Evolutionary conservation across 1,140 invertebrate species (phyloP).

Genomic region (Akabosia matsudoensis): DNA sequence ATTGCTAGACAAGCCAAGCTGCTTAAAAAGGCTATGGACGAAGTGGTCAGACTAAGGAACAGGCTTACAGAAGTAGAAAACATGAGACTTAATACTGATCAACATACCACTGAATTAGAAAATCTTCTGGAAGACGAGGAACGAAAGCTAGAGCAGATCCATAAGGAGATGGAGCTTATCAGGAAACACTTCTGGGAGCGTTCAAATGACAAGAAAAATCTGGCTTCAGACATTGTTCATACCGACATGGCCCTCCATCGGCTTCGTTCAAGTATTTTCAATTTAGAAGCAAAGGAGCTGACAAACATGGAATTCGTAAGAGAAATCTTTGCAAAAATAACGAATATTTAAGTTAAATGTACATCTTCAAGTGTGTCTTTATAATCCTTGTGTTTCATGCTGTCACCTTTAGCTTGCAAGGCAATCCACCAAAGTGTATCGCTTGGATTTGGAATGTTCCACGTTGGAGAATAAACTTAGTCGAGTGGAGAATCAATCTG

Average conservation of each 20-base stretch:
- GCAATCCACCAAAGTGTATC: slow-evolving; percentile 26
- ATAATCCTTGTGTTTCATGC: neutral
- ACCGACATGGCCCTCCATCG: slow-evolving; percentile 12
- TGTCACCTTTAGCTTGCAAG: slow-evolving; percentile 13
- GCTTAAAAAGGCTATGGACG: neutral
- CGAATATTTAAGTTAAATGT: neutral
- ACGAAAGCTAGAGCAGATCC: neutral
- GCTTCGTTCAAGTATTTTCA: neutral
- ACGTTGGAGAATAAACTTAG: slow-evolving; percentile 26
- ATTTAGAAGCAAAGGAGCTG: slow-evolving; percentile 14
- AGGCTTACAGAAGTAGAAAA: neutral
- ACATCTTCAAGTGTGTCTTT: neutral
- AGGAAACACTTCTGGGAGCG: slow-evolving; percentile 25
- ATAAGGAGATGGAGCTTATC: neutral
- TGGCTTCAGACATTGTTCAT: neutral
- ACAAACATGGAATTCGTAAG: slow-evolving; percentile 2
- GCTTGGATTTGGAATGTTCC: slow-evolving; percentile 18
- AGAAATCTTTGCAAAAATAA: neutral
- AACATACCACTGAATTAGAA: neutral
- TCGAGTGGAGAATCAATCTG: slow-evolving; percentile 6
- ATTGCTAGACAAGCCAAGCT: neutral
- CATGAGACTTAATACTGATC: neutral
- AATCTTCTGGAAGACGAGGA: neutral
- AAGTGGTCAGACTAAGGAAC: neutral
- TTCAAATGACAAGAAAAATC: slow-evolving; percentile 17